phyloP scores from a whole-genome alignment of 2,113 vertebrate species.

The Laticauda colubrina region DNA sequence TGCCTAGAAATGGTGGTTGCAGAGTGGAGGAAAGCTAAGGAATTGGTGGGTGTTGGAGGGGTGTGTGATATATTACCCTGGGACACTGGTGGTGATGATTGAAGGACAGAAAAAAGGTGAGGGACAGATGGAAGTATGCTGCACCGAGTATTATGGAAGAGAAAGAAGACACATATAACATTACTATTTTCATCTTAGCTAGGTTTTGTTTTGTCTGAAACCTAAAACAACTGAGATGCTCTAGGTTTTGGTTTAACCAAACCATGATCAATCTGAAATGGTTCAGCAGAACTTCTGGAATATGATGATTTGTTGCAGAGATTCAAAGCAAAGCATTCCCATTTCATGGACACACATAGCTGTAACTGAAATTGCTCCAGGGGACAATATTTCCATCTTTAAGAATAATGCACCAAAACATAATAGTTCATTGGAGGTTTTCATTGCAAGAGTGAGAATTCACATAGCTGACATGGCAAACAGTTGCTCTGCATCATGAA shows the following conservation, averaged over 20 bases:
- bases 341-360: neutral
- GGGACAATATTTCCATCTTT: neutral
- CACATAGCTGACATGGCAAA: neutral
- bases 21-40: neutral
- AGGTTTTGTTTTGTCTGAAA: neutral
- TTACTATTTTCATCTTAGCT: neutral
- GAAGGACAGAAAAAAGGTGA: neutral
- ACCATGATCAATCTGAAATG: neutral
- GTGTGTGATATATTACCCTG: neutral
- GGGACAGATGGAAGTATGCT: neutral
- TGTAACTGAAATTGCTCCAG: neutral
- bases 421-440: neutral
- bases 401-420: neutral
- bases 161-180: neutral
- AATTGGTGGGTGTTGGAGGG: neutral
- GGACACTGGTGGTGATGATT: neutral
- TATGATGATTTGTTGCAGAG: neutral
- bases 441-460: neutral
- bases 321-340: neutral
- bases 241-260: neutral
- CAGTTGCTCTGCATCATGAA: neutral
- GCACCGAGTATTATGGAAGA: neutral
- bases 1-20: neutral
- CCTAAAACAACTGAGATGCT: neutral
- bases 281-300: neutral